phyloP scores from a whole-genome alignment of 2,797 vertebrate genomes.

The Anguilla obscura region DNA sequence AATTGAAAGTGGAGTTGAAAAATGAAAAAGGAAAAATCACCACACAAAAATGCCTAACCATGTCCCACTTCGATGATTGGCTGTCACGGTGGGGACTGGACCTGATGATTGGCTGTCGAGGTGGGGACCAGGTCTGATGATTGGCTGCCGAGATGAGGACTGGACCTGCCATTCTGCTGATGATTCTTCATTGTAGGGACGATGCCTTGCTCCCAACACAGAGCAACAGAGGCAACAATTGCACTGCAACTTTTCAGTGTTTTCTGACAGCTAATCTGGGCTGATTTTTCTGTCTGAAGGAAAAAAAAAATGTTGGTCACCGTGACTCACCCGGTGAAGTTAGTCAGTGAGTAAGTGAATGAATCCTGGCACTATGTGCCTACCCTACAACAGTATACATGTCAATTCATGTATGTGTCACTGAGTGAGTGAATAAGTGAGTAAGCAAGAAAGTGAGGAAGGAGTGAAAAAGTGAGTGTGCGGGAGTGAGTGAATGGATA shows the following conservation, averaged over 20 bases:
- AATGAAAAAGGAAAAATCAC: constrained; percentile 66
- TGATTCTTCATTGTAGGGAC: neutral
- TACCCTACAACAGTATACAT: neutral
- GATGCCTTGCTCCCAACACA: neutral
- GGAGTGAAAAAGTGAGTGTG: neutral
- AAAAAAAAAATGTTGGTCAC: neutral
- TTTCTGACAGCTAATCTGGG: too few relatives aligned
- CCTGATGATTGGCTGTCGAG: neutral
- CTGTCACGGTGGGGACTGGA: neutral
- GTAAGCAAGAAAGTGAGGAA: neutral
- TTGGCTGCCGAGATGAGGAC: neutral
- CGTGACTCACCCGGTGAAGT: neutral
- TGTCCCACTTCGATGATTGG: neutral
- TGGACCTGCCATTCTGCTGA: neutral
- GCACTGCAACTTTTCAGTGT: neutral
- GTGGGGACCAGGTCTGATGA: neutral
- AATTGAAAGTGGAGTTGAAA: constrained; percentile 76
- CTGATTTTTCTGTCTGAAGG: too few relatives aligned
- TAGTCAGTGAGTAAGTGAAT: neutral
- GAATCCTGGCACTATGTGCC: neutral
- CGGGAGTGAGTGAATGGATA: neutral
- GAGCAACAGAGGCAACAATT: neutral
- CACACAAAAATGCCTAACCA: constrained; percentile 31
- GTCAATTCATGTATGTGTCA: neutral
- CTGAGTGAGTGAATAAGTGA: neutral